These are phyloP conservation scores for Lamellibrachia luymesi DNA, from an alignment of 1,140 invertebrate species.

Conservation along the genomic window DNA sequence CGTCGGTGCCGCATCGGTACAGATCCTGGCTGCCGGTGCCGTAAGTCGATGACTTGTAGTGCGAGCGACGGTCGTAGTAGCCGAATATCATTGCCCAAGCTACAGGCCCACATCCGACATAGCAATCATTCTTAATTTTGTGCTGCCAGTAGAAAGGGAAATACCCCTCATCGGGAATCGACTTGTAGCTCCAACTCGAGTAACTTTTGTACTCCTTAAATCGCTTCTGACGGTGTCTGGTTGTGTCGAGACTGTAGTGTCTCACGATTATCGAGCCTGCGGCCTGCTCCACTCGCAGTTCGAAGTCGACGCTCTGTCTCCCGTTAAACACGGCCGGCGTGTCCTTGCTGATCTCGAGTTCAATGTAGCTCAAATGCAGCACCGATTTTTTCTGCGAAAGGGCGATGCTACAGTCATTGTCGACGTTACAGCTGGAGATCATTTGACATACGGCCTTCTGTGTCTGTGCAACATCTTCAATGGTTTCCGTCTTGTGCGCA, in stretches of 20 bases:
- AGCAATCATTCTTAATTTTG: conserved; percentile 19
- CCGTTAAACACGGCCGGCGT: neutral
- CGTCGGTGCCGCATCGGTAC: conserved; percentile 25
- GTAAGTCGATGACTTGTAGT: neutral
- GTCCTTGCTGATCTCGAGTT: neutral
- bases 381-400: neutral
- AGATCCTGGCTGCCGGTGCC: conserved; percentile 24
- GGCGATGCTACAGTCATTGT: neutral
- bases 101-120: conserved; percentile 33
- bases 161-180: conserved; percentile 21
- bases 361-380: neutral
- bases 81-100: conserved; percentile 31
- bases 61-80: conserved; percentile 29
- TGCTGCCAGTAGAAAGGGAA: conserved; percentile 30
- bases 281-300: conserved; percentile 11
- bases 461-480: neutral
- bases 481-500: neutral
- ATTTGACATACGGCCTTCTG: neutral
- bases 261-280: neutral
- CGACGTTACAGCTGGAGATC: neutral
- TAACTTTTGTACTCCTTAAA: neutral
- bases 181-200: conserved; percentile 10
- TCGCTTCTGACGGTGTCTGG: conserved; percentile 21
- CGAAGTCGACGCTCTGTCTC: neutral
- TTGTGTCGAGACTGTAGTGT: neutral